Evolutionary conservation across 2,797 vertebrate genomes (phyloP).

Genomic region (Lacerta bilineata): DNA sequence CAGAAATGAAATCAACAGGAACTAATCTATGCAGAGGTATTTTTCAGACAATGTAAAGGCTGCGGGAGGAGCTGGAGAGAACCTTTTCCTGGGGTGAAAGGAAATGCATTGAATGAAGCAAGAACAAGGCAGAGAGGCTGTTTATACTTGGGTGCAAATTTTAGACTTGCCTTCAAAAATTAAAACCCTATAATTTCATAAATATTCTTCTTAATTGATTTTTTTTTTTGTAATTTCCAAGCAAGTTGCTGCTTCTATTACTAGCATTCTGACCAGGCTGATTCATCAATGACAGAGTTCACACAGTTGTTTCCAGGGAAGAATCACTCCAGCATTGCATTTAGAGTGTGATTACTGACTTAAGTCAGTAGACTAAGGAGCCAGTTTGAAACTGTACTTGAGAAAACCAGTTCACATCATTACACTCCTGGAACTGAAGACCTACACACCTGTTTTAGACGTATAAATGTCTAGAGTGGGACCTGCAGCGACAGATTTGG

Average conservation of each 20-base stretch:
- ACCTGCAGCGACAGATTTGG: background rate
- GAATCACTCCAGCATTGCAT: slow-evolving; percentile 61
- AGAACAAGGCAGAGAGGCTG: background rate
- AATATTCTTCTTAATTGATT: background rate
- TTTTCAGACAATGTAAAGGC: background rate
- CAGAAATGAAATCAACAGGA: background rate
- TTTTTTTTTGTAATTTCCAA: background rate
- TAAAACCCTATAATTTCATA: background rate
- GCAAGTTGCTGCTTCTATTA: slow-evolving; percentile 26
- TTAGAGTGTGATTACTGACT: slow-evolving; percentile 45
- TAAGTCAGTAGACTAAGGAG: slow-evolving; percentile 69
- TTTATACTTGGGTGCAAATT: background rate
- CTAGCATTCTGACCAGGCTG: fast-evolving
- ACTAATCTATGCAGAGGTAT: slow-evolving; percentile 17
- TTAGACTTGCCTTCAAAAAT: background rate
- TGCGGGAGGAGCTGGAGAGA: background rate
- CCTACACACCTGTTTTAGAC: too few relatives aligned
- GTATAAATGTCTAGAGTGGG: background rate
- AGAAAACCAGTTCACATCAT: background rate
- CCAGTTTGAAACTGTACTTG: slow-evolving; percentile 64
- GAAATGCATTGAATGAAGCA: background rate
- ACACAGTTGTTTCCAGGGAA: slow-evolving; percentile 56
- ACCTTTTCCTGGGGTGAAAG: background rate
- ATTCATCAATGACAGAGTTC: slow-evolving; percentile 15
- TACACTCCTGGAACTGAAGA: background rate